These are phyloP conservation scores for Phengaris arion DNA, from an alignment of 2,888 invertebrate species.

Conservation along the genomic window DNA sequence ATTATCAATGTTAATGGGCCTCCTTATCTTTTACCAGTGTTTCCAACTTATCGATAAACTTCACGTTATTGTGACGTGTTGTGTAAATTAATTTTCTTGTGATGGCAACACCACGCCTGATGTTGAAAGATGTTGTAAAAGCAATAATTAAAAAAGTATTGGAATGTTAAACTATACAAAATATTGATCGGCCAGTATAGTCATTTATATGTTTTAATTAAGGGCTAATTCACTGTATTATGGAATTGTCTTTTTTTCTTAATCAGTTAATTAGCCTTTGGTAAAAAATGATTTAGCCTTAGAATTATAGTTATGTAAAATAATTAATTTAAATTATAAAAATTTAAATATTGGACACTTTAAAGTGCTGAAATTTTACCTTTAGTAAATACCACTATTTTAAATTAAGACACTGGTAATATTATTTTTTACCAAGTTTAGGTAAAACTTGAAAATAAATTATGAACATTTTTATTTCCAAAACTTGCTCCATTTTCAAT, in stretches of 20 bases:
- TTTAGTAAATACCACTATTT: not conserved
- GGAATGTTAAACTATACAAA: not conserved
- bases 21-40: too few relatives aligned
- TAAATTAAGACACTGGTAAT: conserved; percentile 1
- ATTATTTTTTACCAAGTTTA: not conserved
- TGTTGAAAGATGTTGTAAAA: not conserved
- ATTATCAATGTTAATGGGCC: too few relatives aligned
- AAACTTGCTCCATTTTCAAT: not conserved
- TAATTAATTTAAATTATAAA: conserved; percentile 7
- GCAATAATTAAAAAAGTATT: conserved; percentile 10
- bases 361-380: conserved; percentile 1
- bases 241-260: not conserved
- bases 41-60: not conserved
- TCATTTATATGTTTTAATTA: conserved; percentile 19
- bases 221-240: not conserved
- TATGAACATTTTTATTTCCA: not conserved
- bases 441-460: not conserved
- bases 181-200: conserved; percentile 23
- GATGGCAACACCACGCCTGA: not conserved
- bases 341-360: conserved; percentile 15
- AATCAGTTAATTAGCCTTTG: not conserved
- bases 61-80: not conserved
- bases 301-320: not conserved
- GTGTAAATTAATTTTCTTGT: not conserved
- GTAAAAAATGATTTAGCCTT: not conserved